These are phyloP conservation scores for Mionectes olivaceus DNA, from an alignment of 2,797 vertebrate genomes.

Conservation along the genomic window DNA sequence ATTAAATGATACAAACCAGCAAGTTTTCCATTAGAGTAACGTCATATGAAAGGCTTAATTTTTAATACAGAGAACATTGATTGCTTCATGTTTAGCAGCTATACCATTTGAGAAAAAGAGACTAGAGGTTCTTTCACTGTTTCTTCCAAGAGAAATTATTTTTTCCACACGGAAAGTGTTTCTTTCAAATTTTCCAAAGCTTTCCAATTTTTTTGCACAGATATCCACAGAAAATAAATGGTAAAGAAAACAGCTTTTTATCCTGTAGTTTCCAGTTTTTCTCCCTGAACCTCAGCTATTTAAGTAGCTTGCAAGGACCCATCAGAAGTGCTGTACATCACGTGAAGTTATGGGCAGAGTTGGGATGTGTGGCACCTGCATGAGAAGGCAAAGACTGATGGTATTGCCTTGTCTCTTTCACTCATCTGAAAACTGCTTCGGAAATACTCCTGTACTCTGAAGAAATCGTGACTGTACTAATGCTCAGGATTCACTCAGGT, in stretches of 20 bases:
- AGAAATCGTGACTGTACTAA: background rate
- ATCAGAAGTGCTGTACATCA: background rate
- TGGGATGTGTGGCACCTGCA: rapidly evolving
- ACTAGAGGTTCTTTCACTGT: background rate
- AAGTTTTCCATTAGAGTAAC: background rate
- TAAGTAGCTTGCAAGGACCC: background rate
- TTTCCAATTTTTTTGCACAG: background rate
- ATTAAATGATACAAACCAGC: background rate
- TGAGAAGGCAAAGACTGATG: rapidly evolving
- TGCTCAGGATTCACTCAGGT: background rate
- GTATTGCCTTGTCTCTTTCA: background rate
- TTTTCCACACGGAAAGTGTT: background rate
- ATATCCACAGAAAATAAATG: background rate
- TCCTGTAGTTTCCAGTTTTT: background rate
- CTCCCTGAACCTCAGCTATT: background rate
- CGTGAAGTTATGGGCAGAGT: rapidly evolving
- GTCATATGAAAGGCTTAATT: background rate
- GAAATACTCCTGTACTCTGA: background rate
- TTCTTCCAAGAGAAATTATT: background rate
- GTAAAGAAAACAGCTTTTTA: background rate
- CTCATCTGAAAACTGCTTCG: background rate
- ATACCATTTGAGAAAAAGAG: background rate
- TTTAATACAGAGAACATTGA: background rate
- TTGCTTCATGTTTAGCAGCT: background rate
- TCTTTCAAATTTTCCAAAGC: background rate